These are phyloP conservation scores for Cataglyphis cursor DNA, from an alignment of 2,888 invertebrate species.

Conservation along the genomic window DNA sequence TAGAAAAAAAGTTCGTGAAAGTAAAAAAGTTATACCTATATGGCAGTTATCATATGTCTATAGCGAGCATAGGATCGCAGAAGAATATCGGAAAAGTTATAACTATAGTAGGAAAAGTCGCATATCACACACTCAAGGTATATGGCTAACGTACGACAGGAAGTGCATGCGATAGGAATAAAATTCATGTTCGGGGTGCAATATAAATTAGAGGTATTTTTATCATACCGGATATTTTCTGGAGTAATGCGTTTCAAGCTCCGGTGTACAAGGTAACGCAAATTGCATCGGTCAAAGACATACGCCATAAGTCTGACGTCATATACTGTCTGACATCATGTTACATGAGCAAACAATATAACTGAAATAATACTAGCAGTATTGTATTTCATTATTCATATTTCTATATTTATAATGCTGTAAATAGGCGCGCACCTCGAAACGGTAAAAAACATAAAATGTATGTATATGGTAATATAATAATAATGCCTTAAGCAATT, in stretches of 20 bases:
- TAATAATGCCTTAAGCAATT: constrained; percentile 11
- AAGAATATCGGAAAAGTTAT: constrained; percentile 33
- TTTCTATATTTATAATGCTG: constrained; percentile 9
- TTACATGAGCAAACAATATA: constrained; percentile 26
- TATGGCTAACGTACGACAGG: constrained; percentile 13
- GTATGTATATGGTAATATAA: too few relatives aligned
- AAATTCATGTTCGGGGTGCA: constrained; percentile 46
- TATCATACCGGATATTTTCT: constrained; percentile 48
- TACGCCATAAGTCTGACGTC: constrained; percentile 39
- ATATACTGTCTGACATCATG: constrained; percentile 24
- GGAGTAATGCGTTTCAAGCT: constrained; percentile 27
- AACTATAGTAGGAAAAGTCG: constrained; percentile 25
- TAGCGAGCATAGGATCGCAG: not conserved
- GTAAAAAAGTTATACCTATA: not conserved
- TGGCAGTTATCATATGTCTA: not conserved
- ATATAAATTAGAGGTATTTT: constrained; percentile 52
- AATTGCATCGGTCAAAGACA: constrained; percentile 57
- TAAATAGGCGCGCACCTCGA: not conserved
- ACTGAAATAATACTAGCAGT: constrained; percentile 8
- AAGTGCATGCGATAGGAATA: constrained; percentile 30
- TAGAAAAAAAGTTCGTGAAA: not conserved
- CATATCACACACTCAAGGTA: constrained; percentile 20
- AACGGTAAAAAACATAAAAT: not conserved
- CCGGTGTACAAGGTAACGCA: constrained; percentile 45
- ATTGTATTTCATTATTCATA: not conserved